Base-by-base conservation (phyloP, 30 jellyfish, hydroid and myxozoan species). In the Pseudorhiza aurosa region DNA sequence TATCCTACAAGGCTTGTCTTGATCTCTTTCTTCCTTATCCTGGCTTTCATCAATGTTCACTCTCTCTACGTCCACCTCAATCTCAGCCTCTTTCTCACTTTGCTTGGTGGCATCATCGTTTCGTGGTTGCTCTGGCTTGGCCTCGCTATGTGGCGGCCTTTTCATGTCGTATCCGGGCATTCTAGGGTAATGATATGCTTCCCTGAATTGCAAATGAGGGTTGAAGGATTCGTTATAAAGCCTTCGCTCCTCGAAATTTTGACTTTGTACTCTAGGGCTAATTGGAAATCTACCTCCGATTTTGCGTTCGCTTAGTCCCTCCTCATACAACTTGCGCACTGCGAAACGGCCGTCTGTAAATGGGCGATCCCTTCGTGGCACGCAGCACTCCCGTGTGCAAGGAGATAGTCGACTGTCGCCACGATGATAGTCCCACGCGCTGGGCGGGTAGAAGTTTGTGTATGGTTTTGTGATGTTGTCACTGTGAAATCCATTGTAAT, bases 361-460 rank as follows among this genome's bases (percentile, higher is more conserved):
- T n/a, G 19, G 37, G 2, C 75, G 75, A 15, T 73, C 75, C n/a
- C 55, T 73, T 75, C 76, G 31, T 15, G 86, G 86, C 64, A 51
- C 14, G 86, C 86, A 73, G 32, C 86, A 73, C 65, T 73, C 86
- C 15, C 67, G 74, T n/a, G 74, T 73, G 42, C 86, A 53, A 4
- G 86, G 86, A 9, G 86, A 73, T n/a, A 51, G 10, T 40, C 62
- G 53, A 30, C 24, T 56, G 11, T 44, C 33, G 18, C 46, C 74
- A 10, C 67, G 67, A 6, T 71, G 72, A 32, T 24, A 30, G 18
- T 73, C 86, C 75, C 86, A 56, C 9, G 75, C 4, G 10, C 75
- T 45, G 28, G 75, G 64, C 4, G 33, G 72, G 60, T 73, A 73
- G 44, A 51, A 39, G 67, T 31, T 22, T 51, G 49, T 47, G 22